Conservation (phyloP, 2,888 invertebrate genomes). For the Sphecodes monilicornis region DNA sequence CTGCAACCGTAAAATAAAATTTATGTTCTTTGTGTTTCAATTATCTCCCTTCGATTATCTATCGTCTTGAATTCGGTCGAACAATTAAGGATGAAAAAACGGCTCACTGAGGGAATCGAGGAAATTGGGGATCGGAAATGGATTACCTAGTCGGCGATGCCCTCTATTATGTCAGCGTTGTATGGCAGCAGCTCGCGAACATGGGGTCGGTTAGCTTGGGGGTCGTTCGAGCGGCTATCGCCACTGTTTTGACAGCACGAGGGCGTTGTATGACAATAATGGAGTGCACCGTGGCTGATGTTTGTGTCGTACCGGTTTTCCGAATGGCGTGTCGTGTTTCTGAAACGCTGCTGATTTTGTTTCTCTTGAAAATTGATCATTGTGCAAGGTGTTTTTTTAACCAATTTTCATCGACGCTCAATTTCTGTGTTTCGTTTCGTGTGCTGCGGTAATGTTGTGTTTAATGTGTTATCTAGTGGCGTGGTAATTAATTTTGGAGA, state of each 20-base stretch:
- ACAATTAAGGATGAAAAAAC: neutral
- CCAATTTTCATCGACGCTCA: neutral
- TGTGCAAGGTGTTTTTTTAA: neutral
- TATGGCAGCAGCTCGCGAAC: neutral
- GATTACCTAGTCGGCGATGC: slow-evolving; percentile 5
- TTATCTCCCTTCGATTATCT: no score
- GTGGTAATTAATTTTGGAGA: neutral
- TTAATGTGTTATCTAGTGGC: neutral
- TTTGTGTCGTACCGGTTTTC: neutral
- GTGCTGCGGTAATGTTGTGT: neutral
- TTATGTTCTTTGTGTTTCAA: no score
- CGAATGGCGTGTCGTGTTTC: neutral
- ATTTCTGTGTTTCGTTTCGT: neutral
- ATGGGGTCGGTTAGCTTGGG: neutral
- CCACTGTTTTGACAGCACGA: neutral
- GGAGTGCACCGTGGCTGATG: neutral
- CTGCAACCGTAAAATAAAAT: no score
- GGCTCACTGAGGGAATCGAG: neutral
- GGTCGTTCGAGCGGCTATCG: neutral
- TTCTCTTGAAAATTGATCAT: neutral
- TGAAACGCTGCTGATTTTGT: neutral
- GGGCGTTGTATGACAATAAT: neutral
- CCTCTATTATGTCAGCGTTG: neutral
- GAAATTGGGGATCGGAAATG: slow-evolving; percentile 6
- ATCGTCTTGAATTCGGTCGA: neutral